Percentiles rank a stretch among this genome's conserved stretches.
These are phyloP conservation scores for Fragum sueziense DNA, from an alignment of 2,888 invertebrate species.

Conservation along the genomic window DNA sequence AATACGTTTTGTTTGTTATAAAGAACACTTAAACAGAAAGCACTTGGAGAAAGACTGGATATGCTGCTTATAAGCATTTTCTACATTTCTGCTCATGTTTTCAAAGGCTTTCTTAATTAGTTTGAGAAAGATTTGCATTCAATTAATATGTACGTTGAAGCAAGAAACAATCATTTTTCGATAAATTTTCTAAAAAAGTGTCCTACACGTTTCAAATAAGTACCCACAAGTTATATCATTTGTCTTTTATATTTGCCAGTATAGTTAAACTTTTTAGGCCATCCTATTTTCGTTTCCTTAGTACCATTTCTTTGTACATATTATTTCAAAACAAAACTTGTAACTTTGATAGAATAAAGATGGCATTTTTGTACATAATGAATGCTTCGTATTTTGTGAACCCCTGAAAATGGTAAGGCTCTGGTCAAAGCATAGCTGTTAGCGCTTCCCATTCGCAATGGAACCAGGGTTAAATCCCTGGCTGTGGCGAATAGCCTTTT, in stretches of 20 bases:
- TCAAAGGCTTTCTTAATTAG: too few species aligned
- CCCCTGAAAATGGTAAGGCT: neutral
- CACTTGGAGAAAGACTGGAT: neutral
- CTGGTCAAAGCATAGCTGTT: neutral
- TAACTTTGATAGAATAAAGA: constrained; percentile 1
- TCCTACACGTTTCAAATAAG: neutral
- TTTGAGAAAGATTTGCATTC: too few species aligned
- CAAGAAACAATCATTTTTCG: too few species aligned
- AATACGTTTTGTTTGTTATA: neutral
- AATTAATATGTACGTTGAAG: too few species aligned
- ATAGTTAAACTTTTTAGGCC: neutral
- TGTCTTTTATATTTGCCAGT: neutral
- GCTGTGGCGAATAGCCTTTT: neutral
- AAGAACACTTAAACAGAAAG: neutral
- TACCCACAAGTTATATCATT: neutral
- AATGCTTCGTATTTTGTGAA: neutral
- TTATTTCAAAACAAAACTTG: neutral
- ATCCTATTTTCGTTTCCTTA: neutral
- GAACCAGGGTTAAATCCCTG: neutral
- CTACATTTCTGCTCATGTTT: too few species aligned
- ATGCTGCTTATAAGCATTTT: neutral
- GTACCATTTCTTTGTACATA: neutral
- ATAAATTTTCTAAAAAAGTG: neutral
- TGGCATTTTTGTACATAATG: constrained; percentile 11
- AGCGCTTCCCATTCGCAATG: neutral